Conservation (phyloP, 2,888 invertebrate genomes). For the Eristalis tenax region DNA sequence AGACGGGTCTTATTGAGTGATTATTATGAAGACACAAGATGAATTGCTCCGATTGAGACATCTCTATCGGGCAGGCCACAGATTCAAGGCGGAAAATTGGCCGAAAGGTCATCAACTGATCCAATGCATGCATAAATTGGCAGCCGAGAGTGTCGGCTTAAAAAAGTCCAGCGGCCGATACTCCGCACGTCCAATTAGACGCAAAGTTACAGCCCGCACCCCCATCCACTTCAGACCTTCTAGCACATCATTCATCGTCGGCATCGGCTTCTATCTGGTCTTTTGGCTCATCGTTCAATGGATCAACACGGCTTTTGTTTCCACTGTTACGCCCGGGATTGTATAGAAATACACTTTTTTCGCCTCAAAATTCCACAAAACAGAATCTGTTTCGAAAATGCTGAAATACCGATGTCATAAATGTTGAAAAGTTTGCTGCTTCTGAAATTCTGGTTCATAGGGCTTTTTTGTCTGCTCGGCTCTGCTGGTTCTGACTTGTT, state of each 20-base stretch:
- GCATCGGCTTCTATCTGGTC: not conserved
- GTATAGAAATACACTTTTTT: not conserved
- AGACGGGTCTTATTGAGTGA: not conserved
- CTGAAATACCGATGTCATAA: constrained; percentile 63
- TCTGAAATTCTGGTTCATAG: not conserved
- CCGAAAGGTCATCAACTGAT: not conserved
- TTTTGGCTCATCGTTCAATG: not conserved
- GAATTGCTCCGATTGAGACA: not conserved
- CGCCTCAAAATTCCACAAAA: not conserved
- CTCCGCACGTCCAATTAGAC: not conserved
- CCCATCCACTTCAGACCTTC: too few relatives aligned
- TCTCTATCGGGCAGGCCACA: not conserved
- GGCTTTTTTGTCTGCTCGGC: not conserved
- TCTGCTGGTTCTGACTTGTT: not conserved
- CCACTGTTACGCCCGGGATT: not conserved
- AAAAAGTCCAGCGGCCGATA: not conserved
- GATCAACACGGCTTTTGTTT: not conserved
- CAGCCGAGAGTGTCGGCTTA: not conserved
- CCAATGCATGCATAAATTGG: not conserved
- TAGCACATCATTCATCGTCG: not conserved
- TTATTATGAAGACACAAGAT: constrained; percentile 1
- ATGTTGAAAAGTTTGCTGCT: constrained; percentile 59
- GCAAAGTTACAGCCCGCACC: not conserved
- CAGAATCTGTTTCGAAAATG: constrained; percentile 52
- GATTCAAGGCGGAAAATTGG: not conserved